phyloP scores from a whole-genome alignment of 2,888 invertebrate genomes.

The Euclidia mi region DNA sequence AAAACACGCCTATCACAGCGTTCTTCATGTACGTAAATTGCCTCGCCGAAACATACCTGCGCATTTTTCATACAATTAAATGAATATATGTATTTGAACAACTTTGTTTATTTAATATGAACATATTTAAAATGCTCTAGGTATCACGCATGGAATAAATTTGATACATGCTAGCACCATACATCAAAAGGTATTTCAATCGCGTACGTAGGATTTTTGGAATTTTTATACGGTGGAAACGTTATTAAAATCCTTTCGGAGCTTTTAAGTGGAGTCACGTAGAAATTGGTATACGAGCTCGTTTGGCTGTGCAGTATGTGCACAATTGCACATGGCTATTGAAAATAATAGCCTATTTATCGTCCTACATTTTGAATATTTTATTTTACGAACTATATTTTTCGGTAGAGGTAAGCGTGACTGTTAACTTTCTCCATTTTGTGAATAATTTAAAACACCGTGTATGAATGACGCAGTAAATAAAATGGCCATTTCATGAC shows the following conservation, averaged over 20 bases:
- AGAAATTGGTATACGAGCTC: no score
- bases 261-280: no score
- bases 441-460: no score
- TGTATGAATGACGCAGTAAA: no score
- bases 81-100: constrained; percentile 12
- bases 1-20: constrained; percentile 52
- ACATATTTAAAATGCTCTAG: constrained; percentile 3
- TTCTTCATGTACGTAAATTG: constrained; percentile 50
- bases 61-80: constrained; percentile 30
- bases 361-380: no score
- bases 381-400: no score
- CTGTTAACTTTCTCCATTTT: no score
- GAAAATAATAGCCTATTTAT: no score
- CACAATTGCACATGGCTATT: neutral
- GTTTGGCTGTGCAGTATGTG: neutral
- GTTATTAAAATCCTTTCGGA: no score
- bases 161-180: neutral
- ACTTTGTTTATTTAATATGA: neutral
- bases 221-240: neutral
- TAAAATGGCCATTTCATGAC: no score
- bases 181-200: neutral
- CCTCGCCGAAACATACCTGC: constrained; percentile 41
- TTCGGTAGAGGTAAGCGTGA: no score
- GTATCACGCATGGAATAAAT: constrained; percentile 3
- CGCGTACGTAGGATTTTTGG: neutral